Percentiles rank a stretch among this genome's conserved stretches.
These are phyloP conservation scores for Euspilapteryx auroguttella DNA, from an alignment of 2,888 invertebrate species.

Conservation along the genomic window DNA sequence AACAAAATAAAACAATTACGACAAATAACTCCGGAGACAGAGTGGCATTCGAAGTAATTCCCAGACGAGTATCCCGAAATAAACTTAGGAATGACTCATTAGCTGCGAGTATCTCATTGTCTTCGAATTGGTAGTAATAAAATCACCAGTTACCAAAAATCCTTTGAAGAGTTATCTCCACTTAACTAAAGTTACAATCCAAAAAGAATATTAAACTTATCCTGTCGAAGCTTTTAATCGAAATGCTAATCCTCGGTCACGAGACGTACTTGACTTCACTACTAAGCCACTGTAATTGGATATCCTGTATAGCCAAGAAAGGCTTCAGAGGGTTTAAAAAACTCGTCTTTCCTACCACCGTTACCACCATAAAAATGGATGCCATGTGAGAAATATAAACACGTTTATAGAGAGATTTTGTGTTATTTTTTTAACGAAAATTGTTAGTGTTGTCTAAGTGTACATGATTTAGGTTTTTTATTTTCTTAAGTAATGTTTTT, in stretches of 20 bases:
- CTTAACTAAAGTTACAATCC: no score
- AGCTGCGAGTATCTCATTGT: no score
- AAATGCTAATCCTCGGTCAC: constrained; percentile 10
- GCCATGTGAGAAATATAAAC: no score
- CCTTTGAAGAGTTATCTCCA: no score
- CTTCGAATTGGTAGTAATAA: no score
- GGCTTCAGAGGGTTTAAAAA: constrained; percentile 30
- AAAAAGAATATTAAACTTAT: constrained; percentile 5
- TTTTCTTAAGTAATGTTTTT: no score
- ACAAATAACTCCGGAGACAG: constrained; percentile 13
- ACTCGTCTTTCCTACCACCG: constrained; percentile 16
- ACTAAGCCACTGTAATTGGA: constrained; percentile 19
- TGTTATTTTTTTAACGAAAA: no score
- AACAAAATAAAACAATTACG: constrained; percentile 14
- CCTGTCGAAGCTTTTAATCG: constrained; percentile 8
- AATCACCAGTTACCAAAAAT: no score
- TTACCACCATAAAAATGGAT: no score
- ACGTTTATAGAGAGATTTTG: no score
- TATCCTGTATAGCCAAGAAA: constrained; percentile 16
- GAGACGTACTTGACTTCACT: constrained; percentile 11
- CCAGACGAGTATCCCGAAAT: constrained; percentile 47
- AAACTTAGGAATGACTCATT: constrained; percentile 14
- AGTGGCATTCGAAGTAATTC: constrained; percentile 29
- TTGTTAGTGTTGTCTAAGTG: no score
- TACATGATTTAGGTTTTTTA: no score